Base-by-base conservation (phyloP, 2,113 vertebrate genomes). In the Riparia riparia region DNA sequence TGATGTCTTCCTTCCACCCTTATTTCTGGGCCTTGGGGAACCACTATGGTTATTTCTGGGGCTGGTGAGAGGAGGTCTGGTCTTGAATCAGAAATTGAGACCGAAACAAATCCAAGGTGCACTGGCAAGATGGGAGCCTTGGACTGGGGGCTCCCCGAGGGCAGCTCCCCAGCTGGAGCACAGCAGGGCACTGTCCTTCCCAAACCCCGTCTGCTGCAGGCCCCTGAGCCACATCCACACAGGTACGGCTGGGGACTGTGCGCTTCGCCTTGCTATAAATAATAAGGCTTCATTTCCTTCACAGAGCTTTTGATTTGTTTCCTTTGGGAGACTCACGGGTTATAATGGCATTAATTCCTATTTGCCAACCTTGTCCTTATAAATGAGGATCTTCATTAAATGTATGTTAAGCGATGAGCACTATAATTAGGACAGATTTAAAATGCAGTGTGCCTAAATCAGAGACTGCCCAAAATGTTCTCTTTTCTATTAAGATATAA, bases 381-480 rank as follows among this genome's bases (percentile, higher is more conserved):
- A 97, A 96, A 96, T 91, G 91, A 97, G 79, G 90, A 84, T 96
- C 86, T 95, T 97, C 94, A 93, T 96, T 97, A 97, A 97, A 96
- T 70, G 84, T 86, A 96, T 90, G 93, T 86, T 93, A 95, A 95
- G 89, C 4, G 13, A 96, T 93, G 93, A 96, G 91, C 53, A 66
- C 94, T 96, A 58, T 96, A 97, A 97, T 97, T 97, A 97, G 95
- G 89, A 91, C 63, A 90, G 65, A 93, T 86, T 97, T 96, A 92
- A 97, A 95, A 97, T 90, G 79, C 81, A 95, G 78, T 9, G 19
- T 49, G 19, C 85, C 93, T 96, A 86, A 96, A 93, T 93, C 95
- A 97, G 96, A 97, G 86, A 82, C 86, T 76, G 77, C 56, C 89
- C 90, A 91, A 96, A 90, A 96, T 80, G 71, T 73, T 94, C 86